Percentiles rank a stretch among this genome's conserved stretches.
Evolutionary conservation across 2,888 invertebrate species (phyloP).

Genomic region (Brachyptera risi): DNA sequence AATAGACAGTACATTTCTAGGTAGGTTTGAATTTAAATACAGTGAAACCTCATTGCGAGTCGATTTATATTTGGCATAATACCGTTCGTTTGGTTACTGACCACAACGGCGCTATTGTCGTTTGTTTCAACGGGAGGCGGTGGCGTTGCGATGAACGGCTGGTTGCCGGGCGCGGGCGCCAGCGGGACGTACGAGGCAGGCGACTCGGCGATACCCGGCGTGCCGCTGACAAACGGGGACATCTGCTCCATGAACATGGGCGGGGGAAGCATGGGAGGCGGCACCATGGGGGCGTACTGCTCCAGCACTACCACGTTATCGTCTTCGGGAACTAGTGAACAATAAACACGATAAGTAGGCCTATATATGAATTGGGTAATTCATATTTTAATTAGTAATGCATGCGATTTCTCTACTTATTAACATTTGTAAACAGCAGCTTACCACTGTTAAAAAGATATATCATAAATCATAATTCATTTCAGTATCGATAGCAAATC

Average conservation of each 20-base stretch:
- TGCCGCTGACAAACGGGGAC: background rate
- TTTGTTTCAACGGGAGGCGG: background rate
- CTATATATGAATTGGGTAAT: too few relatives aligned
- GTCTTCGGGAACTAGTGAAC: background rate
- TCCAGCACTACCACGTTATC: background rate
- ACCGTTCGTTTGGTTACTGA: too few relatives aligned
- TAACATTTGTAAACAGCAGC: background rate
- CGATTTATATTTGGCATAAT: too few relatives aligned
- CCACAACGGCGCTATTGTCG: background rate
- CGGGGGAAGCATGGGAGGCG: conserved; percentile 9
- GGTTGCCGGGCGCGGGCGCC: background rate
- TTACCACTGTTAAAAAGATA: too few relatives aligned
- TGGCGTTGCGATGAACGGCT: background rate
- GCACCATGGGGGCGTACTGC: conserved; percentile 23
- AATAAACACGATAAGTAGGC: background rate
- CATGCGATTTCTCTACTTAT: background rate
- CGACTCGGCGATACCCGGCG: background rate
- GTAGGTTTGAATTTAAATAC: too few relatives aligned
- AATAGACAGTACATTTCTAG: too few relatives aligned
- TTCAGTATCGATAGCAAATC: conserved; percentile 33
- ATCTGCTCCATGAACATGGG: background rate
- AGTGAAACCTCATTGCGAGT: too few relatives aligned
- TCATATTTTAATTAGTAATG: too few relatives aligned
- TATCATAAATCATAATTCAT: conserved; percentile 34
- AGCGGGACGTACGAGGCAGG: background rate